Base-by-base conservation (phyloP, 2,113 vertebrate species). In the Varanus salvator region DNA sequence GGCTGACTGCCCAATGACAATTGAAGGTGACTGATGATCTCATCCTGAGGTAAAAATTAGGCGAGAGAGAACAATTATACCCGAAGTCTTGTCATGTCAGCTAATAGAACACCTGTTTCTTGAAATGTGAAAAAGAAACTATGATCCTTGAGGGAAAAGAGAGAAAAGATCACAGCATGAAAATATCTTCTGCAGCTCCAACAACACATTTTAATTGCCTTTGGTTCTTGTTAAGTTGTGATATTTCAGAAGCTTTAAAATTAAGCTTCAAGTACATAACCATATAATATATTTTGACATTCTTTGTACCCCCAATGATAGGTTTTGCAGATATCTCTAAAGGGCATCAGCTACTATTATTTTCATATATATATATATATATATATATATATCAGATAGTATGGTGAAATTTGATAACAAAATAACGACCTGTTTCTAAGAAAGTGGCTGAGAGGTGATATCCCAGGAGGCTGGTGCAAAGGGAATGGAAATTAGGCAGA, bases 341-440 rank as follows among this genome's bases (percentile, higher is more conserved):
- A 50, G 85, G 71, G 84, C 8, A 72, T 84, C 60, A 34, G 15
- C n/a, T 80, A 60, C 57, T 86, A 2, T 0, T 68, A 76, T 78
- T 27, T 54, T 54, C 78, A 57, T 34, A 21, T 27, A 15, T 23
- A 44, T 72, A 29, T 31, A 38, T 7, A 44, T 23, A 2, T 66
- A 71, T 25, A 23, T 0, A 75, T 4, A 86, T 0, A 4, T 86
- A 89, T 90, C 64, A 91, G 87, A 93, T 92, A 15, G 6, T 93
- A 7, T 50, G 71, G 89, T 89, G 93, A 74, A 94, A 94, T 57
- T 89, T 85, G 88, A 89, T 94, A 85, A 76, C 64, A 94, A 90
- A 83, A 86, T 34, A 90, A 81, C 87, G 76, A 94, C 86, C 77
- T 93, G 50, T 84, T 96, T 96, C 74, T 93, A 68, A 94, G 84